phyloP scores from a whole-genome alignment of 2,888 invertebrate genomes.

The Amiota mariae region DNA sequence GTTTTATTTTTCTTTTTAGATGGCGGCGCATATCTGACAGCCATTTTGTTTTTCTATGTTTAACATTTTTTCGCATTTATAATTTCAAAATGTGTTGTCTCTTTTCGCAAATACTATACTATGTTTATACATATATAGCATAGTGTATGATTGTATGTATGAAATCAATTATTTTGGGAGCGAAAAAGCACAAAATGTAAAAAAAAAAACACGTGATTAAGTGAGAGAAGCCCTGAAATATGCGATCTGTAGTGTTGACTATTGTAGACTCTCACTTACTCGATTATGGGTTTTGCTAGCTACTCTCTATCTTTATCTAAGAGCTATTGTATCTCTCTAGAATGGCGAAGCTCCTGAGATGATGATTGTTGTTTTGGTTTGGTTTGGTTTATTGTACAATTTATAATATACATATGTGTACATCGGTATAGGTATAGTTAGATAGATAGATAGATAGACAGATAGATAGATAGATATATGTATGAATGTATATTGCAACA shows the following conservation, averaged over 20 bases:
- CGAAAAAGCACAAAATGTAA: not conserved
- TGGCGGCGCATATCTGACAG: constrained; percentile 44
- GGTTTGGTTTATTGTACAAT: too few relatives aligned
- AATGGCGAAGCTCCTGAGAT: too few relatives aligned
- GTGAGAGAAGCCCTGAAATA: not conserved
- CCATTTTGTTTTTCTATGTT: constrained; percentile 55
- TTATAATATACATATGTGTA: too few relatives aligned
- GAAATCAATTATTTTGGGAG: constrained; percentile 25
- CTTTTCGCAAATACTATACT: too few relatives aligned
- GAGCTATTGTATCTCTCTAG: too few relatives aligned
- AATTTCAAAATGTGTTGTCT: not conserved
- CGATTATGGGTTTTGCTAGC: not conserved
- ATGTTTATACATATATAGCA: too few relatives aligned
- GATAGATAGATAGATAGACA: too few relatives aligned
- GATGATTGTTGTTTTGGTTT: too few relatives aligned
- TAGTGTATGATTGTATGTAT: constrained; percentile 31
- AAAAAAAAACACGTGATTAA: constrained; percentile 16
- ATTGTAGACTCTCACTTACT: not conserved
- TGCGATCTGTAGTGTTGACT: too few relatives aligned
- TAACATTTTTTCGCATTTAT: constrained; percentile 8
- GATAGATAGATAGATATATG: too few relatives aligned
- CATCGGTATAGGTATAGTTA: too few relatives aligned
- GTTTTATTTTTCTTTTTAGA: not conserved
- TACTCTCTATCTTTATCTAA: too few relatives aligned
- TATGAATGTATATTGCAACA: not conserved